A percentile compares a stretch with the other conserved stretches of the same genome.
Evolutionary conservation across 2,888 invertebrate genomes (phyloP).

Genomic region (Drosophila niveifrons): DNA sequence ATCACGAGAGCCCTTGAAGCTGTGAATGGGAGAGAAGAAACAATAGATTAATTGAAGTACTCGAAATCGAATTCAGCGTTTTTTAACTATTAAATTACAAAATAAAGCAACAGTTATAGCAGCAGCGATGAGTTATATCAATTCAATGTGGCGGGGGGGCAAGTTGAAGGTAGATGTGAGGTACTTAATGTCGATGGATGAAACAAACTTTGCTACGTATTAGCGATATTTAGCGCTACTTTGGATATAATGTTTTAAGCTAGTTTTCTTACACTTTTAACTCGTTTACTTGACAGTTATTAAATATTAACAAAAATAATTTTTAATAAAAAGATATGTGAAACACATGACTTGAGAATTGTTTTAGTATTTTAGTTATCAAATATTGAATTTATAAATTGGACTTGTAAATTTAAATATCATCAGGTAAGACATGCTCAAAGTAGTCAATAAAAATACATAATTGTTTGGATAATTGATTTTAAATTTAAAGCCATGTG

Average conservation of each 20-base stretch:
- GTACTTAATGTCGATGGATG: constrained; percentile 9
- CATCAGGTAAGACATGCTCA: no score
- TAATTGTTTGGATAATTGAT: no score
- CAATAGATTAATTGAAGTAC: constrained; percentile 18
- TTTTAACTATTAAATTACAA: neutral
- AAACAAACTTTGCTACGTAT: constrained; percentile 21
- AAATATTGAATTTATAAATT: no score
- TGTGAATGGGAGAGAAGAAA: constrained; percentile 71
- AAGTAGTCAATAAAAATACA: no score
- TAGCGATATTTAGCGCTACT: constrained; percentile 55
- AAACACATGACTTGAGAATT: no score
- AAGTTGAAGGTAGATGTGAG: constrained; percentile 13
- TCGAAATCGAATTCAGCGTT: neutral
- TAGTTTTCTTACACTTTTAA: neutral
- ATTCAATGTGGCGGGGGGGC: constrained; percentile 4
- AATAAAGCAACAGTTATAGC: constrained; percentile 54
- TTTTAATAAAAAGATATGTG: no score
- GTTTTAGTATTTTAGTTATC: no score
- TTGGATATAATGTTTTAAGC: constrained; percentile 8
- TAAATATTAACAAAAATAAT: no score
- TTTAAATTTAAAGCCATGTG: neutral
- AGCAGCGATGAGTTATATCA: constrained; percentile 52
- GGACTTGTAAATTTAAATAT: no score
- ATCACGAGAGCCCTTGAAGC: constrained; percentile 89
- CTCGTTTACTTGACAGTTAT: neutral